A percentile compares a stretch with the other conserved stretches of the same genome.
Evolutionary conservation across 2,113 vertebrate species (phyloP).

Genomic region (Corydoras maculifer): DNA sequence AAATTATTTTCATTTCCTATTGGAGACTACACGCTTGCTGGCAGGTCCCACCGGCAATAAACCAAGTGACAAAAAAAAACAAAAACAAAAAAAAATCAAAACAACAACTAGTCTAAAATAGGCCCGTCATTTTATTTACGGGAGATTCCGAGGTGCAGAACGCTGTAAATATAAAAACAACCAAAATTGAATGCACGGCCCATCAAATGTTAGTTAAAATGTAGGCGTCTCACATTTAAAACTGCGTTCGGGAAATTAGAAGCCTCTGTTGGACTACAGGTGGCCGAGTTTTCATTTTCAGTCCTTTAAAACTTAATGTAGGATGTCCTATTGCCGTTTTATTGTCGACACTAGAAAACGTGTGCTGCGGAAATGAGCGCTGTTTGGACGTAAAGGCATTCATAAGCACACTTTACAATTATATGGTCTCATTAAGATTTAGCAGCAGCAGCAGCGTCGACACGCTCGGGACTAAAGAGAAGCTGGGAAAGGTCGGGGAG

Average conservation of each 20-base stretch:
- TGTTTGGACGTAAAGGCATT: conserved; percentile 38
- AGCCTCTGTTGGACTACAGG: background rate
- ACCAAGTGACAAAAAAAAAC: background rate
- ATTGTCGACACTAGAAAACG: conserved; percentile 27
- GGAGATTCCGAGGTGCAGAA: no score
- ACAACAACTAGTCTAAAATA: conserved; percentile 34
- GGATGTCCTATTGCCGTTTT: conserved; percentile 22
- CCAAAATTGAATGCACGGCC: no score
- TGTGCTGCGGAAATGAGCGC: conserved; percentile 40
- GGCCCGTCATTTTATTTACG: background rate
- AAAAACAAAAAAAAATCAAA: conserved; percentile 21
- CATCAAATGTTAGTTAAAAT: no score
- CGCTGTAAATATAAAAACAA: no score
- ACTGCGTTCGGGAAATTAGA: conserved; percentile 4
- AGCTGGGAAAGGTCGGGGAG: conserved; percentile 29
- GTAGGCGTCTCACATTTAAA: background rate
- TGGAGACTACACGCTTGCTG: conserved; percentile 43
- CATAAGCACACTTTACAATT: conserved; percentile 44
- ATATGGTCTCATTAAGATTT: conserved; percentile 45
- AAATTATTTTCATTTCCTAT: conserved; percentile 96
- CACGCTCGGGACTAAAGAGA: conserved; percentile 37
- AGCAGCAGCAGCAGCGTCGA: conserved; percentile 35
- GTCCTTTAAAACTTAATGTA: conserved; percentile 36
- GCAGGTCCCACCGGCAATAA: conserved; percentile 9
- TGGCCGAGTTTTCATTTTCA: background rate